A percentile compares a stretch with the other conserved stretches of the same genome.
phyloP scores from a whole-genome alignment of 1,140 invertebrate species.

The Drosophila mauritiana region DNA sequence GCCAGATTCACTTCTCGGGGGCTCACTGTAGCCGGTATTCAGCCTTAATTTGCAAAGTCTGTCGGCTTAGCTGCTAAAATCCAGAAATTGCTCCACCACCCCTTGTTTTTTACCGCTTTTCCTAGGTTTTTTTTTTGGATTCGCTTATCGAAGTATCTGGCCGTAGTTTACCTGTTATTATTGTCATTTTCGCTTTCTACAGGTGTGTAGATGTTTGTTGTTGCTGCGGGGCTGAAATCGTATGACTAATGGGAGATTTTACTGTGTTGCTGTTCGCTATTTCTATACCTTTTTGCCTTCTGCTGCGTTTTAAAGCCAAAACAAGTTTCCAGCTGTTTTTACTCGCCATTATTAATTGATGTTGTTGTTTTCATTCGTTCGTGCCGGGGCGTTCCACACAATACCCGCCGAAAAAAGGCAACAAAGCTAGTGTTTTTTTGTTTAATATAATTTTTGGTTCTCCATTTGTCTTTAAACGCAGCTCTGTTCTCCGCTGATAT shows the following conservation, averaged over 20 bases:
- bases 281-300: conserved; percentile 38
- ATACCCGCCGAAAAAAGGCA: conserved; percentile 19
- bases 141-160: conserved; percentile 53
- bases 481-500: conserved; percentile 17
- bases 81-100: conserved; percentile 11
- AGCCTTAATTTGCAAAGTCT: conserved; percentile 38
- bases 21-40: conserved; percentile 24
- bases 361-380: conserved; percentile 15
- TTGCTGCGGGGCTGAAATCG: conserved; percentile 34
- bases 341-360: conserved; percentile 41
- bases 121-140: conserved; percentile 33
- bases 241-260: conserved; percentile 67
- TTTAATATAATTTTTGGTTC: conserved; percentile 14
- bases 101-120: conserved; percentile 1
- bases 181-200: conserved; percentile 66
- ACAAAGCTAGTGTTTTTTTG: conserved; percentile 14
- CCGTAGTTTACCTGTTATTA: conserved; percentile 24
- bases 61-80: conserved; percentile 27
- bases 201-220: conserved; percentile 48
- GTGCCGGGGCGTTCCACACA: conserved; percentile 32
- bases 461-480: conserved; percentile 27
- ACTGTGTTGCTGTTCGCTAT: conserved; percentile 24
- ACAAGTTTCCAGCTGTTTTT: conserved; percentile 68
- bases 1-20: not conserved
- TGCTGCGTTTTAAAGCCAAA: conserved; percentile 52